Base-by-base conservation (phyloP, 1,140 invertebrate genomes). In the Cotesia typhae region DNA sequence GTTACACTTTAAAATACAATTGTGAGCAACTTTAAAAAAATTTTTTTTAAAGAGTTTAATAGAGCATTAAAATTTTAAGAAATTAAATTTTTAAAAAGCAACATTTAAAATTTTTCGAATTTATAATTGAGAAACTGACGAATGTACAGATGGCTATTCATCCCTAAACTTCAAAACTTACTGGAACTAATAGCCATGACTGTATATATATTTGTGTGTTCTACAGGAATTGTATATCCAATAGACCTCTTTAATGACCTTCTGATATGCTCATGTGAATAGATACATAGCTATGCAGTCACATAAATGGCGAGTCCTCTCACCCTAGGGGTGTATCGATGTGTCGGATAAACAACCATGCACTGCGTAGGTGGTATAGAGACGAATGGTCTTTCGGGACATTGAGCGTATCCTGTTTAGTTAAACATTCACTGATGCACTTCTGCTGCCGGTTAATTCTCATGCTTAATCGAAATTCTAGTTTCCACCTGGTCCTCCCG, bases 301-400 rank as follows among this genome's bases (percentile, higher is more conserved):
- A 20, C 57, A 59, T 20, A 59, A 59, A 59, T 59, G 57, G 57
- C 57, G 28, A 59, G 57, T 59, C 57, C 57, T 59, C 57, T 59
- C 57, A 9, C 63, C 65, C 64, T 47, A 55, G 59, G 53, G 52
- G 63, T 67, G 66, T 41, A 67, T 67, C 51, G 66, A 65, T 65
- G 66, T 68, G 67, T 68, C 36, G 67, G 36, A 47, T 67, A 72
- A 67, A 72, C 65, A 72, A 52, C 52, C 55, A 51, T 75, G 71
- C 61, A 63, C 51, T 63, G 64, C 7, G 69, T 55, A 67, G 74
- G 72, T 67, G 76, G 76, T 82, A 79, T 76, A 76, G 82, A 82
- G 82, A 81, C 80, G 79, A 79, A 84, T 84, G 82, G 82, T 75
- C 80, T 82, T 84, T 82, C 81, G 81, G 82, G 78, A 83, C 80